Base-by-base conservation (phyloP, 2,113 vertebrate species). In the Labeo catla region DNA sequence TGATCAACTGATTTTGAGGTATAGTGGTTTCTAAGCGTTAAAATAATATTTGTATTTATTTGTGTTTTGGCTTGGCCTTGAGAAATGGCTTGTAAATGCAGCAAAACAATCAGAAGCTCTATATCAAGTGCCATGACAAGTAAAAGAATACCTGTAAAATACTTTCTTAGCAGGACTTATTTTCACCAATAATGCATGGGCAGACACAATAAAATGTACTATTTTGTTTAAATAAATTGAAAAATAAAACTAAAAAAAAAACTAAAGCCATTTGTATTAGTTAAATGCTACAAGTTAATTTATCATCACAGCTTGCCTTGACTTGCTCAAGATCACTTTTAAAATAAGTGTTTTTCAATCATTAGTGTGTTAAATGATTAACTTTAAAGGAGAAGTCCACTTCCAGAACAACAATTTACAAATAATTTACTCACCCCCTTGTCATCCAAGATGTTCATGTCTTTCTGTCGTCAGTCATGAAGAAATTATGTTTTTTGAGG, bases 1-100 rank as follows among this genome's bases (percentile, higher is more conserved):
- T 79, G 28, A 79, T 79, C 5, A 39, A n/a, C 52, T 59, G 16
- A 59, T 79, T 10, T 57, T 79, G 57, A 45, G 77, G 57, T 80
- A 8, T 45, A 59, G 11, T 45, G 21, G 21, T 63, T 43, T 61
- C 36, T 63, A 39, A 79, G 34, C 7, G 6, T 50, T 50, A 76
- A 59, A 19, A 34, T 12, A 57, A 78, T 16, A 49, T 39, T 36
- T 39, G 52, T 2, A 13, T 52, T 39, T 54, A 15, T 54, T 16
- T 6, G 1, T 16, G 19, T 59, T 8, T 39, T 45, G 4, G 16
- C 39, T 12, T n/a, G 8, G 50, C 34, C 16, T 12, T 43, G 34
- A 59, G 19, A 76, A n/a, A 79, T 79, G 9, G 28, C 34, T 57
- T 21, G 2, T 39, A 39, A 39, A 43, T 54, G 8, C 23, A 52